A percentile compares a stretch with the other conserved stretches of the same genome.
These are phyloP conservation scores for Glomeris maerens DNA, from an alignment of 1,140 invertebrate genomes.

Conservation along the genomic window DNA sequence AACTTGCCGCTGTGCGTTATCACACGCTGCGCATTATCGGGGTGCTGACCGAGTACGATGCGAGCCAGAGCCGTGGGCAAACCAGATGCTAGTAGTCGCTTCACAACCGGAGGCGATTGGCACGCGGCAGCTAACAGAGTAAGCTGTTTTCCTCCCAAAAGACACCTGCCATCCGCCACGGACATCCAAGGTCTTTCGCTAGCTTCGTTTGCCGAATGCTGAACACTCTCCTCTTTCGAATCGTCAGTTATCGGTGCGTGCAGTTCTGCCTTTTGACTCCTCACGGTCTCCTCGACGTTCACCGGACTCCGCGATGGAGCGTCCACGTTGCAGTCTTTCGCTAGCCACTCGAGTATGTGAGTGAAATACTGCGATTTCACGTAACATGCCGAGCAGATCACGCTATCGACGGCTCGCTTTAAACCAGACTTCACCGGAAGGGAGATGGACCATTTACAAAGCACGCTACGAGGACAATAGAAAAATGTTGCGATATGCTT, in stretches of 20 bases:
- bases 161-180: not conserved
- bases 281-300: slow-evolving; percentile 13
- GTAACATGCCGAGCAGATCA: slow-evolving; percentile 69
- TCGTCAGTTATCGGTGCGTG: slow-evolving; percentile 3
- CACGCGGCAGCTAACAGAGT: slow-evolving; percentile 56
- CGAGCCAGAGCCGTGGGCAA: slow-evolving; percentile 49
- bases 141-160: slow-evolving; percentile 43
- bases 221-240: slow-evolving; percentile 4
- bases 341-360: slow-evolving; percentile 38
- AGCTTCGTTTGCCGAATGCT: not conserved
- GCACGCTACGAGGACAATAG: slow-evolving; percentile 31
- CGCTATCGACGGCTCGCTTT: slow-evolving; percentile 60
- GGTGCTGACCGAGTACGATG: slow-evolving; percentile 2
- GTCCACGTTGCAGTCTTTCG: not conserved
- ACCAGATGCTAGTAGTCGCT: slow-evolving; percentile 56
- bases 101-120: slow-evolving; percentile 55
- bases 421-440: slow-evolving; percentile 45
- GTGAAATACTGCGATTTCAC: slow-evolving; percentile 60
- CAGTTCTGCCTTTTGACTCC: slow-evolving; percentile 1
- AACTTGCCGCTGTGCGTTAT: too few species aligned
- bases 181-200: not conserved
- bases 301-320: slow-evolving; percentile 9
- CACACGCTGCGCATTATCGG: too few species aligned
- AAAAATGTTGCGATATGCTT: not conserved
- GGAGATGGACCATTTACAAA: slow-evolving; percentile 59